Percentiles rank a stretch among this genome's conserved stretches.
Evolutionary conservation across 2,888 invertebrate genomes (phyloP).

Genomic region (Yponomeuta cagnagella): DNA sequence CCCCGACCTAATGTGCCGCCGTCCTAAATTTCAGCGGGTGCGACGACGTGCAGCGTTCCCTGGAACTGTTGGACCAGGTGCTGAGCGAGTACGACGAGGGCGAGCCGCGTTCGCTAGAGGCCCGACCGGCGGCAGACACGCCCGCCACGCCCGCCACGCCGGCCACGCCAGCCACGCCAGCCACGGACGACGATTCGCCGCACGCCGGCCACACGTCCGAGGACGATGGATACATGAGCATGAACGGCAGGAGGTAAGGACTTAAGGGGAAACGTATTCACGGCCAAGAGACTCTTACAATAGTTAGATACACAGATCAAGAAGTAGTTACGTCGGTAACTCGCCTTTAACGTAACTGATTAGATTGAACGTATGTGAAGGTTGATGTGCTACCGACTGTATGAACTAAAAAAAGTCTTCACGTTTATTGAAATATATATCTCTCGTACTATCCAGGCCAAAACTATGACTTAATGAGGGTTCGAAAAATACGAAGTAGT

Average conservation of each 20-base stretch:
- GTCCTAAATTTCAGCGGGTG: slow-evolving; percentile 78
- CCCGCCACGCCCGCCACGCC: slow-evolving; percentile 71
- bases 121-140: slow-evolving; percentile 58
- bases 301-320: too few species aligned
- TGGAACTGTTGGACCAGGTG: slow-evolving; percentile 91
- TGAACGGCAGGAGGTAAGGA: slow-evolving; percentile 85
- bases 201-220: slow-evolving; percentile 89
- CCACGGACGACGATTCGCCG: slow-evolving; percentile 83
- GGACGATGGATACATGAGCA: slow-evolving; percentile 95
- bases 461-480: too few species aligned
- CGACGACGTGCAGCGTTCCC: slow-evolving; percentile 91
- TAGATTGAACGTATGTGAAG: too few species aligned
- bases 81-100: slow-evolving; percentile 93
- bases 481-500: too few species aligned
- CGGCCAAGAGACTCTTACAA: too few species aligned
- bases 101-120: slow-evolving; percentile 70
- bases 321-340: too few species aligned
- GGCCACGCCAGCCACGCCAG: slow-evolving; percentile 73
- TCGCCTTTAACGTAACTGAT: not conserved
- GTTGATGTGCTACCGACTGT: too few species aligned
- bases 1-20: not conserved
- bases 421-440: too few species aligned
- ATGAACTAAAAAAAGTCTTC: too few species aligned
- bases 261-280: not conserved
- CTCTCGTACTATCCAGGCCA: too few species aligned